These are phyloP conservation scores for Mechanitis messenoides DNA, from an alignment of 2,888 invertebrate genomes.

Conservation along the genomic window DNA sequence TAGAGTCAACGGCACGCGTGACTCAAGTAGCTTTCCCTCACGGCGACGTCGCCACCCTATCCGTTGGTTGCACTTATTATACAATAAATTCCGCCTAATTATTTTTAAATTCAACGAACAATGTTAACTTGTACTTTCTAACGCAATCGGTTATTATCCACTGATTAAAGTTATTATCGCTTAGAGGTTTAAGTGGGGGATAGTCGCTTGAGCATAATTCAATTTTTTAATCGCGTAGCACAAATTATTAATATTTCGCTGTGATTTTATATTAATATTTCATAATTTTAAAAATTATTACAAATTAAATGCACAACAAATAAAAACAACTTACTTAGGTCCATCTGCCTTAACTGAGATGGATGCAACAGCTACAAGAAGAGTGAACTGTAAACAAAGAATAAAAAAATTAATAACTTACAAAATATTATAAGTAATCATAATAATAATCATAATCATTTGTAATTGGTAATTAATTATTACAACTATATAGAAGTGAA, in stretches of 20 bases:
- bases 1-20: constrained; percentile 65
- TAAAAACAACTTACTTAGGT: constrained; percentile 58
- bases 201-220: constrained; percentile 53
- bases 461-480: too few species aligned
- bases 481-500: too few species aligned
- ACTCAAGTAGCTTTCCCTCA: constrained; percentile 66
- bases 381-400: constrained; percentile 62
- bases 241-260: constrained; percentile 29
- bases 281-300: neutral
- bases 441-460: too few species aligned
- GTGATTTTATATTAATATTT: constrained; percentile 1
- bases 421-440: neutral
- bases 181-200: constrained; percentile 46
- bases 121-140: constrained; percentile 54
- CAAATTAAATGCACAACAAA: neutral
- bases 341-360: constrained; percentile 59
- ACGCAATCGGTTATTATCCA: constrained; percentile 41
- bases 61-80: constrained; percentile 47
- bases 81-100: constrained; percentile 37
- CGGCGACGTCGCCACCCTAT: constrained; percentile 40
- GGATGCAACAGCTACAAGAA: constrained; percentile 68
- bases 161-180: constrained; percentile 47
- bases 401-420: constrained; percentile 17
- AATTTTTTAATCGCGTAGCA: constrained; percentile 35
- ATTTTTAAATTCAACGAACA: constrained; percentile 34